Percentiles rank a stretch among this genome's conserved stretches.
Evolutionary conservation across 2,797 vertebrate species (phyloP).

Genomic region (Sebastes glaucus): DNA sequence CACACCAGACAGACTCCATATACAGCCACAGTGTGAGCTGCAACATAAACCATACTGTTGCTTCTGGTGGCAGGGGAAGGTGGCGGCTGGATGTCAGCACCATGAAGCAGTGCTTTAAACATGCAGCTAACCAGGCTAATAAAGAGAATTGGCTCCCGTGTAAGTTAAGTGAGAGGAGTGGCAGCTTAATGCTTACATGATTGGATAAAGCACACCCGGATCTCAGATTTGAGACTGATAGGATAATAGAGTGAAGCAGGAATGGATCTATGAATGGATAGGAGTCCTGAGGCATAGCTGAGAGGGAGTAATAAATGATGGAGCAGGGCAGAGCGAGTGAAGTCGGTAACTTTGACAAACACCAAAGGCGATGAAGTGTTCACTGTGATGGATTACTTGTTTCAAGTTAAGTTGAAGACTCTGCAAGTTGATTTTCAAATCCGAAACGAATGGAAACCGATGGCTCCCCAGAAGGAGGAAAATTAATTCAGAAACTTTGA

Average conservation of each 20-base stretch:
- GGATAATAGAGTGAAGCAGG: slow-evolving; percentile 27
- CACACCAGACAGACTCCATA: background rate
- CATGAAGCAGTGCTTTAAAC: background rate
- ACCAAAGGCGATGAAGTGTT: slow-evolving; percentile 45
- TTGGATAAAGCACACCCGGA: slow-evolving; percentile 3
- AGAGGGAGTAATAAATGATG: slow-evolving; percentile 50
- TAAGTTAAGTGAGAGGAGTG: background rate
- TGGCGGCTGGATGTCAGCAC: background rate
- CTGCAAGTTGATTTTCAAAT: slow-evolving; percentile 15
- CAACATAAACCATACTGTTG: background rate
- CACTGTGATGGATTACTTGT: slow-evolving; percentile 43
- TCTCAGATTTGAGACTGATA: slow-evolving; percentile 30
- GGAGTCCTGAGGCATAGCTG: slow-evolving; percentile 40
- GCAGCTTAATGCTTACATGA: background rate
- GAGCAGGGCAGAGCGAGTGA: slow-evolving; percentile 26
- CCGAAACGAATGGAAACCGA: slow-evolving; percentile 1
- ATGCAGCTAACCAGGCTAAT: slow-evolving; percentile 2
- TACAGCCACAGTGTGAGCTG: background rate
- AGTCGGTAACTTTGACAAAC: slow-evolving; percentile 50
- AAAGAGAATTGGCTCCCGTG: background rate
- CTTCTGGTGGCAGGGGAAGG: background rate
- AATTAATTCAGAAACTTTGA: background rate
- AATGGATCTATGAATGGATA: slow-evolving; percentile 33
- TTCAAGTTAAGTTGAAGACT: slow-evolving; percentile 28
- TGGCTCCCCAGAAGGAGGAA: background rate